Conservation (phyloP, 2,888 invertebrate genomes). For the Drosophila monieri region DNA sequence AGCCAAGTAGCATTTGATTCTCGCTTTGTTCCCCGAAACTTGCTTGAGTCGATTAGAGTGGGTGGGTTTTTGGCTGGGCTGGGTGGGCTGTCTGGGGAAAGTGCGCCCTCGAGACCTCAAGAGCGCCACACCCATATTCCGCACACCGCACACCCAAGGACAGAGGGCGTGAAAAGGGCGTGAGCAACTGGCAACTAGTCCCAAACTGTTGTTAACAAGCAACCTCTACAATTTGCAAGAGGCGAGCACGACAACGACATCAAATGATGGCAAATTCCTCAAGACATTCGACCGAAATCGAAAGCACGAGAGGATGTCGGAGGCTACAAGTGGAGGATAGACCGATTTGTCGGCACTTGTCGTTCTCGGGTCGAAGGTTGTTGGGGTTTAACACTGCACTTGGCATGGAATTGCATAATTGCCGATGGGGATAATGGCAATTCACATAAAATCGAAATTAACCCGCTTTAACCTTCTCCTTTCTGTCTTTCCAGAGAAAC, state of each 20-base stretch:
- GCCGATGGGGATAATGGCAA: slow-evolving; percentile 32
- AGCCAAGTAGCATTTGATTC: slow-evolving; percentile 24
- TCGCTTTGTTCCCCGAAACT: slow-evolving; percentile 15
- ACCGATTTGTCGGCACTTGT: slow-evolving; percentile 30
- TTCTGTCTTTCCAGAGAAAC: slow-evolving; percentile 86
- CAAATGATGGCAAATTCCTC: slow-evolving; percentile 44
- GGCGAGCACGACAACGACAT: slow-evolving; percentile 45
- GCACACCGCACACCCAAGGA: slow-evolving; percentile 48
- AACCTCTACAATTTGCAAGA: slow-evolving; percentile 64
- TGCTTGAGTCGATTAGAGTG: slow-evolving; percentile 20
- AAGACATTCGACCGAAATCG: slow-evolving; percentile 34
- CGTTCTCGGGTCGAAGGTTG: slow-evolving; percentile 40
- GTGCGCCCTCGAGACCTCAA: slow-evolving; percentile 22
- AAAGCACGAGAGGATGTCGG: slow-evolving; percentile 17
- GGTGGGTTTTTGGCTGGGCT: slow-evolving; percentile 13
- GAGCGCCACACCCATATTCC: slow-evolving; percentile 9
- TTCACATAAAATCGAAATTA: slow-evolving; percentile 11
- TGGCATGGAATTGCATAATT: slow-evolving; percentile 68
- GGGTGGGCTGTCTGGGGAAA: slow-evolving; percentile 12
- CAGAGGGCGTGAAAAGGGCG: slow-evolving; percentile 61
- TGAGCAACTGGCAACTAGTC: slow-evolving; percentile 43
- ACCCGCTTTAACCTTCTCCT: slow-evolving; percentile 20
- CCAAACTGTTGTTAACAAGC: slow-evolving; percentile 65
- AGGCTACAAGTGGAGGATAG: slow-evolving; percentile 16
- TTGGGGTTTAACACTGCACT: slow-evolving; percentile 59